Evolutionary conservation across 2,113 vertebrate species (phyloP), one percentile per base, ranked within the genome.

Genomic region (cattle (Bos taurus)): DNA sequence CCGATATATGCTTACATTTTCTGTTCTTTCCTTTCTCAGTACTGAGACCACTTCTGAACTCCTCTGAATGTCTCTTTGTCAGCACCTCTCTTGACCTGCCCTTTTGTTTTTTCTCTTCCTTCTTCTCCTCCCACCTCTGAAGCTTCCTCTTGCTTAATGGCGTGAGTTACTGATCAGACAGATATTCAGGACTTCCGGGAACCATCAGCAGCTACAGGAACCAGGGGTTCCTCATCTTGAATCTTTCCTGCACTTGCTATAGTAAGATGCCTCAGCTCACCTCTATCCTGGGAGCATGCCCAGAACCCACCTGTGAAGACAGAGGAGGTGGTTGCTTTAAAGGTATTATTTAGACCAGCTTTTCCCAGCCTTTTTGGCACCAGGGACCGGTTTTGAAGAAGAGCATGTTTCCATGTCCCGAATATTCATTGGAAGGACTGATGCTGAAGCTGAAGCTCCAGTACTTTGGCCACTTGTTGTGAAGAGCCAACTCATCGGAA

Each of bases 201-300:
- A 1, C 5, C 25, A 25, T 25, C 5, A 33, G 36, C 9, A 74
- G 9, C 10, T 36, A 16, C 3, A 62, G 9, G 16, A 48, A 6
- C 1, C 17, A 59, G 46, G 14, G 3, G 6, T 4, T 15, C 23
- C 40, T 84, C 3, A 6, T 13, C 1, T 26, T 30, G 1, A 83
- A 8, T 0, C 4, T 15, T n/a, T 60, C 46, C 5, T 28, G 7
- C 3, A 4, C 21, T 7, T 11, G 11, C 13, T 11, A 6, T 28
- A 48, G 33, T 40, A 46, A n/a, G 81, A 30, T 13, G 3, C 28
- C 11, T 30, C 25, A 7, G 17, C 21, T 3, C 15, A 17, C 7
- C 36, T 25, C 43, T 82, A n/a, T 15, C 19, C 11, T 9, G 4
- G 33, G 26, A 67, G 3, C 28, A 12, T 13, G 7, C 14, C 56